Conservation (phyloP, 2,113 vertebrate species). For the Chamaetylas fuelleborni region DNA sequence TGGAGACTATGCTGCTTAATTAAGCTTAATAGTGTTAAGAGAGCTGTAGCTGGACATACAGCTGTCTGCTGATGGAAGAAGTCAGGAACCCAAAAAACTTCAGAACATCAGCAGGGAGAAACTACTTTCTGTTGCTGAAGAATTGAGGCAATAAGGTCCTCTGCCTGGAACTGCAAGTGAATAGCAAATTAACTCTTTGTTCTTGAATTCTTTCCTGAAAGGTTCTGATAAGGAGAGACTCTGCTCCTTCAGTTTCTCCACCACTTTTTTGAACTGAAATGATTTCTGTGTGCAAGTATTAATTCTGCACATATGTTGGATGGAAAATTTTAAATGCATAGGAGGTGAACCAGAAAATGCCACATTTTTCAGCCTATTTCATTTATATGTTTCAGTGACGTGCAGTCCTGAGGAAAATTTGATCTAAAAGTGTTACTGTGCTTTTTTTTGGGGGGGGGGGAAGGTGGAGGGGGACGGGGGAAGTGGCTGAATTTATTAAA, state of each 20-base stretch:
- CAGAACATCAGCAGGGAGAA: not conserved
- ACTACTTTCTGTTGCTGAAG: not conserved
- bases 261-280: not conserved
- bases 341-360: conserved; percentile 25
- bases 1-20: not conserved
- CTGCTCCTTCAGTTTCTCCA: not conserved
- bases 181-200: not conserved
- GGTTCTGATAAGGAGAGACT: not conserved
- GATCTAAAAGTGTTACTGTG: not conserved
- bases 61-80: not conserved
- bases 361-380: conserved; percentile 13
- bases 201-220: not conserved
- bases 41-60: not conserved
- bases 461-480: too few species aligned
- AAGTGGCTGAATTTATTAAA: not conserved
- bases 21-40: not conserved
- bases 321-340: not conserved
- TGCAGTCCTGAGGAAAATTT: not conserved
- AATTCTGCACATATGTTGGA: not conserved
- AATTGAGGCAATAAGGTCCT: not conserved
- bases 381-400: not conserved
- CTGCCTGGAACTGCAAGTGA: not conserved
- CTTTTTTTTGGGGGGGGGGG: accelerated
- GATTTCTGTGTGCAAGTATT: not conserved
- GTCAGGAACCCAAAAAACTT: not conserved